phyloP scores from a whole-genome alignment of 2,113 vertebrate species.

The Corythoichthys intestinalis region DNA sequence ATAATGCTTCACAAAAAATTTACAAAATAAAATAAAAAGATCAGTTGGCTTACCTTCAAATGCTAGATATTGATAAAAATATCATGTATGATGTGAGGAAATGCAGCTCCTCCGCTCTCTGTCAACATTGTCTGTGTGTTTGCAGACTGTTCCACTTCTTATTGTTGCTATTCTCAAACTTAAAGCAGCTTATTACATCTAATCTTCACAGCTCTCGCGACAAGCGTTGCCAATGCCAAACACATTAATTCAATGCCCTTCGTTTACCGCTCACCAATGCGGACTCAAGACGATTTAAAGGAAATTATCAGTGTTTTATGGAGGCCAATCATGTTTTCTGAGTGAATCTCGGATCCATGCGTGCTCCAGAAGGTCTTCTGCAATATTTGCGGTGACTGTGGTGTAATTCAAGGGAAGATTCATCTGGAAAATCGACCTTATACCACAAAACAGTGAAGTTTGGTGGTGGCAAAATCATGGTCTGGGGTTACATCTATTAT shows the following conservation, averaged over 20 bases:
- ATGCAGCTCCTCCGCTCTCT: slow-evolving; percentile 8
- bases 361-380: too few species aligned
- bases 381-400: too few species aligned
- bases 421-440: too few species aligned
- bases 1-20: too few species aligned
- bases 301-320: not conserved
- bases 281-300: not conserved
- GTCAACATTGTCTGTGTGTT: slow-evolving; percentile 25
- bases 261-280: slow-evolving; percentile 2
- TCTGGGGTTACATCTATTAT: too few species aligned
- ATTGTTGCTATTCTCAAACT: slow-evolving; percentile 79
- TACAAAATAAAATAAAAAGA: too few species aligned
- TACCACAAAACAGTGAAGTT: too few species aligned
- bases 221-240: not conserved
- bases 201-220: slow-evolving; percentile 74
- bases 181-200: slow-evolving; percentile 85
- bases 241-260: slow-evolving; percentile 18
- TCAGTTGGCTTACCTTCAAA: slow-evolving; percentile 20
- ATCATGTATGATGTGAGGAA: slow-evolving; percentile 1
- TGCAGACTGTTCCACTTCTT: slow-evolving; percentile 76
- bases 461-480: too few species aligned
- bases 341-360: too few species aligned
- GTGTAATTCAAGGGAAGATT: too few species aligned
- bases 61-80: not conserved
- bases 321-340: too few species aligned